Evolutionary conservation across 2,888 invertebrate species (phyloP), one percentile per base, ranked within the genome.

Genomic region (Harpalus rufipes): DNA sequence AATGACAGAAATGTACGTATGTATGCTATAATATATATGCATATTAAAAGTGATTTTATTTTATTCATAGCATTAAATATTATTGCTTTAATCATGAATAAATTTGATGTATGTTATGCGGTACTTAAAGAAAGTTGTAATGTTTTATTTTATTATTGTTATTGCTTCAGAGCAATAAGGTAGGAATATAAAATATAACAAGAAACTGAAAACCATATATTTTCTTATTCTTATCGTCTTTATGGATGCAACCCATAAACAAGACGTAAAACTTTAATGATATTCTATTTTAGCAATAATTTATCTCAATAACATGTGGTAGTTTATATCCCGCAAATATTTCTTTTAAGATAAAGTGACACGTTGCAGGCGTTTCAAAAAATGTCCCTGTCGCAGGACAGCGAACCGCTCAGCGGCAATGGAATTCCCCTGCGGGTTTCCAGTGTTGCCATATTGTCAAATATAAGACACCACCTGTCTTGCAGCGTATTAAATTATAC

Each of bases 401-500:
- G 6, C 10, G 21, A 44, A 74, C 25, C 25, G 1, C 25, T 56
- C n/a, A 41, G 18, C 72, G 44, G 16, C 41, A 8, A 39, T 21
- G 12, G 76, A 51, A 51, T 51, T 56, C 44, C 44, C 76, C 21
- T 78, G 56, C 58, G 56, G 78, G 44, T 51, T 58, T 25, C 44
- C 44, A 44, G 14, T 18, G 74, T 74, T 51, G 18, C 74, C 21
- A 21, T 51, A 10, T 51, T 74, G 51, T 74, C 74, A 80, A 80
- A 63, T 61, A 8, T 59, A 59, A 81, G 81, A 81, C 81, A 81
- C 44, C 65, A 81, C 56, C 65, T 81, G 56, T 68, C 65, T 63
- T 65, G 56, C 39, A 79, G 18, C 41, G 44, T 51, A 81, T 81
- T 81, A 81, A 44, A 81, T 81, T 81, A n/a, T 81, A 81, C 81